Base-by-base conservation (phyloP, 2,113 vertebrate genomes). In the Cinclus mexicanus region DNA sequence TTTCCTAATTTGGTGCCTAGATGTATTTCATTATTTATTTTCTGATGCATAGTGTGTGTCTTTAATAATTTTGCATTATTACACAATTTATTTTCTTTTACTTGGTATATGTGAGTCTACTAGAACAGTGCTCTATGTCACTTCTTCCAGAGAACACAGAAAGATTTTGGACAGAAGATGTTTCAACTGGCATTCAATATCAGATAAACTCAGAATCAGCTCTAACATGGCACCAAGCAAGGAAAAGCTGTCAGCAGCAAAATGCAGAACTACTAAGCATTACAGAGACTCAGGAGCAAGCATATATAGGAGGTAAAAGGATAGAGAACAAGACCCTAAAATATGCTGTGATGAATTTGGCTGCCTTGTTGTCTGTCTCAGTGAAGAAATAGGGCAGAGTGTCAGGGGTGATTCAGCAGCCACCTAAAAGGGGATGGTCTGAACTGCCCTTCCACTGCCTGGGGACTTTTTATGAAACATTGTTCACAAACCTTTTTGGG, bases 231-330 rank as follows among this genome's bases (percentile, higher is more conserved):
- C 96, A 98, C 61, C 98, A 99, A 96, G 99, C 99, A 25, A 97
- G 98, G 91, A 98, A 97, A 94, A 99, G 98, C 96, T 99, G 99
- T 94, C 98, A 98, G 70, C 98, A 99, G 86, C 99, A 99, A 94
- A 95, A 97, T 5, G 98, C 98, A 0, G 98, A 99, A 52, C 98
- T 99, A 33, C 77, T 99, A 90, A 99, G 98, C 91, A 97, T 99
- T 68, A 96, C 98, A 3, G 98, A 99, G 86, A 87, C 98, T 11
- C 98, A 98, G 4, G 98, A 99, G 83, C 99, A 99, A 97, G 97
- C 95, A 1, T 99, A 98, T 87, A 95, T 99, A 35, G 97, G 98
- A 98, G 99, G 99, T 99, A 98, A 93, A 74, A 53, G 12, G 22
- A 24, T 1, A 60, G 28, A 70, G 22, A 82, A 41, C 14, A 49